Evolutionary conservation across 2,888 invertebrate genomes (phyloP), one percentile per base, ranked within the genome.

Genomic region (Pheosia tremula): DNA sequence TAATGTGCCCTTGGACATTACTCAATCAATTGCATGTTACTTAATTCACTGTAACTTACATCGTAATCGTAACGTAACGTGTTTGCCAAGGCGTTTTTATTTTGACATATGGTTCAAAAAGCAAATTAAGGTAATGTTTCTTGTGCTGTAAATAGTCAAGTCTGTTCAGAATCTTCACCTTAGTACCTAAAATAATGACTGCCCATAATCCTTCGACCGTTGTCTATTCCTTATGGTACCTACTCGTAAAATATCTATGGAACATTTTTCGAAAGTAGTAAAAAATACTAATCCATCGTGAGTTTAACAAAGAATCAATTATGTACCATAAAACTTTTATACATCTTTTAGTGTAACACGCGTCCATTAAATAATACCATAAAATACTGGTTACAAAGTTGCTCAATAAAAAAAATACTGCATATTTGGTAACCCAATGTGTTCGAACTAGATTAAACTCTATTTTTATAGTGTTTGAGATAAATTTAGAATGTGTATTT

Each of bases 351-450:
- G 60, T 61, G 59, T 49, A 49, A 49, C 13, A 65, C 61, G 64
- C 58, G 57, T 49, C 55, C 54, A 62, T 74, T 63, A 67, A 64
- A 66, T 55, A 43, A 58, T 24, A 64, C 64, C 58, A 24, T 72
- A 66, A 67, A 72, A 65, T 55, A 62, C 67, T 63, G 53, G 57
- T 58, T 64, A 58, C 54, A 11, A 62, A 60, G 57, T 59, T 10
- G 67, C 39, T 62, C 62, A 63, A 67, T 68, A 63, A 65, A 67
- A 68, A 63, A 57, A 62, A 50, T 50, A 59, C 39, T 53, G 56
- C 58, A 66, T 58, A 69, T 71, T 71, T 66, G 63, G 69, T 59
- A 65, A 67, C 24, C 54, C 65, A 24, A 57, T 10, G 5, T 39
- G 9, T 4, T 6, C 13, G 58, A 65, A 49, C 9, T 7, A 36